Evolutionary conservation across 2,888 invertebrate species (phyloP).

Genomic region (Allophyes oxyacanthae): DNA sequence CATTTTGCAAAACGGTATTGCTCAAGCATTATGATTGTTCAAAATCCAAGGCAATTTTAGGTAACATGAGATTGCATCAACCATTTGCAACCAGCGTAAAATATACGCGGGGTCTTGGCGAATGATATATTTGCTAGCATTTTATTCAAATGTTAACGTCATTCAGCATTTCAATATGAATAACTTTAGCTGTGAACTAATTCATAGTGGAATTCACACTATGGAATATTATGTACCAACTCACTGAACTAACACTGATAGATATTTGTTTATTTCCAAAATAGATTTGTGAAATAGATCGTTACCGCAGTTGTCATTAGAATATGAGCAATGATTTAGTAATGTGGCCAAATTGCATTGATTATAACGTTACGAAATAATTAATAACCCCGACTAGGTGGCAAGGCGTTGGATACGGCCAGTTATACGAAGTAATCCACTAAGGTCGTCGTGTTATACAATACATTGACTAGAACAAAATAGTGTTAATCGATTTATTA

Average conservation of each 20-base stretch:
- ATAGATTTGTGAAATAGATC: conserved; percentile 32
- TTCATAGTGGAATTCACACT: conserved; percentile 17
- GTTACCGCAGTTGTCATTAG: conserved; percentile 34
- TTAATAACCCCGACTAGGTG: conserved; percentile 58
- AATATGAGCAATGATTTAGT: conserved; percentile 65
- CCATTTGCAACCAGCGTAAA: conserved; percentile 30
- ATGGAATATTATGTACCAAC: background rate
- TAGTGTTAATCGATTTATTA: conserved; percentile 33
- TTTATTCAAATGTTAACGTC: conserved; percentile 42
- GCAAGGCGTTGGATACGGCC: conserved; percentile 68
- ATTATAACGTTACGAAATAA: conserved; percentile 76
- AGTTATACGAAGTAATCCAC: conserved; percentile 76
- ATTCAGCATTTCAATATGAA: conserved; percentile 33
- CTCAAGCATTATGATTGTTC: conserved; percentile 32
- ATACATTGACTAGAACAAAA: conserved; percentile 43
- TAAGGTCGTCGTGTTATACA: conserved; percentile 75
- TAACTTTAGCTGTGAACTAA: conserved; percentile 28
- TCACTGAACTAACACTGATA: background rate
- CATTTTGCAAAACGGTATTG: conserved; percentile 34
- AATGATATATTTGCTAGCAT: conserved; percentile 22
- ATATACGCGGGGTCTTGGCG: conserved; percentile 19
- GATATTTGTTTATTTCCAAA: background rate
- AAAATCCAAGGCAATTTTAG: conserved; percentile 38
- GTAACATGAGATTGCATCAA: conserved; percentile 38
- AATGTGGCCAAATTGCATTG: conserved; percentile 67